Percentiles rank a stretch among this genome's conserved stretches.
Conservation (phyloP, 2,888 invertebrate genomes). For the Caenorhabditis sulstoni region DNA sequence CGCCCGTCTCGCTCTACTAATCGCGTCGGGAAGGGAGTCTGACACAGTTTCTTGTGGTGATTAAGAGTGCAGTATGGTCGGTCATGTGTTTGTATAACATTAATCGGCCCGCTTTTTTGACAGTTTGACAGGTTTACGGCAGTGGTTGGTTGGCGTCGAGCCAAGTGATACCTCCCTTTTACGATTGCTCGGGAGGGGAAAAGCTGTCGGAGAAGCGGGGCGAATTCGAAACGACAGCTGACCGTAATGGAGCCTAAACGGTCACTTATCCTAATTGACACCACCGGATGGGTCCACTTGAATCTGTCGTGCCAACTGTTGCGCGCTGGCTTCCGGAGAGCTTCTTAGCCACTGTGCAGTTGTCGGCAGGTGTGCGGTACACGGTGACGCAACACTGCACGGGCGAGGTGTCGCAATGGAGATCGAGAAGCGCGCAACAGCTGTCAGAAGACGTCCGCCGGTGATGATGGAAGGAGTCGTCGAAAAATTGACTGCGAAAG, state of each 20-base stretch:
- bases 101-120: conserved; percentile 36
- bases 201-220: not conserved
- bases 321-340: conserved; percentile 8
- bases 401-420: conserved; percentile 34
- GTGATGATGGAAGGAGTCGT: conserved; percentile 4
- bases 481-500: conserved; percentile 25
- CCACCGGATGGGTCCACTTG: conserved; percentile 20
- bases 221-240: conserved; percentile 29
- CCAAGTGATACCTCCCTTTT: conserved; percentile 52
- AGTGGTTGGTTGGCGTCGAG: conserved; percentile 42
- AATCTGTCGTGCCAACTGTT: conserved; percentile 48
- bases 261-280: conserved; percentile 58
- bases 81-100: conserved; percentile 33
- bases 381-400: conserved; percentile 42
- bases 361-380: conserved; percentile 56
- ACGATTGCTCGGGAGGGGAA: conserved; percentile 35
- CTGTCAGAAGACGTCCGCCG: conserved; percentile 44
- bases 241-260: conserved; percentile 41
- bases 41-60: conserved; percentile 21
- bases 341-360: conserved; percentile 27
- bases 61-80: conserved; percentile 44
- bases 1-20: conserved; percentile 55
- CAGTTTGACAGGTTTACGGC: conserved; percentile 58
- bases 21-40: conserved; percentile 21
- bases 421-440: conserved; percentile 51